Conservation (phyloP, 2,113 vertebrate genomes). For the Blennius ocellaris region DNA sequence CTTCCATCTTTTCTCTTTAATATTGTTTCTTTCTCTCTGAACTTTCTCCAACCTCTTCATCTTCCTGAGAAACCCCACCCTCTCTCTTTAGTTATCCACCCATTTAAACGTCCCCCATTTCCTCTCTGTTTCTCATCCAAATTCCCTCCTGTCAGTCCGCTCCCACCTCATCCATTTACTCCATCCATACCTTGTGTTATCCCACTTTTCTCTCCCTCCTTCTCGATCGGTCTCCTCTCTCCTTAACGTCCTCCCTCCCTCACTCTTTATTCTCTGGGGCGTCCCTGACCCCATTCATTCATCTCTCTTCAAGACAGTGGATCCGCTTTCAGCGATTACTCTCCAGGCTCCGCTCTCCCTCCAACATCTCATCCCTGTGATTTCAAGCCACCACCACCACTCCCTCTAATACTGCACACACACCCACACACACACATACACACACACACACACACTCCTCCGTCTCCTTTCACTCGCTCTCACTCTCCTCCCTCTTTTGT, state of each 20-base stretch:
- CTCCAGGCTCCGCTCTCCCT: conserved; percentile 57
- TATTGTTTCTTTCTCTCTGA: background rate
- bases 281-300: conserved; percentile 83
- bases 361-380: conserved; percentile 54
- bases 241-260: conserved; percentile 12
- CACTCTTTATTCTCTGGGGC: conserved; percentile 75
- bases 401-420: conserved; percentile 49
- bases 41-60: background rate
- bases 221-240: conserved; percentile 11
- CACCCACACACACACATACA: background rate
- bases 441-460: background rate
- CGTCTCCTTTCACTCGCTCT: conserved; percentile 32
- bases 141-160: conserved; percentile 32
- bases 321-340: conserved; percentile 75
- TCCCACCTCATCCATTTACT: conserved; percentile 33
- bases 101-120: conserved; percentile 4
- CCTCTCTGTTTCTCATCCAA: conserved; percentile 12
- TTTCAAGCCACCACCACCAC: conserved; percentile 56
- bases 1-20: background rate
- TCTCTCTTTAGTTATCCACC: background rate
- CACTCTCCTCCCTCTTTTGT: conserved; percentile 73
- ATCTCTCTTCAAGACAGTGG: conserved; percentile 69
- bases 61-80: background rate
- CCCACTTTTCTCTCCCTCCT: conserved; percentile 39
- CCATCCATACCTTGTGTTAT: conserved; percentile 23